A percentile compares a stretch with the other conserved stretches of the same genome.
Evolutionary conservation across 2,113 vertebrate species (phyloP).

Genomic region (Pelecanus crispus): DNA sequence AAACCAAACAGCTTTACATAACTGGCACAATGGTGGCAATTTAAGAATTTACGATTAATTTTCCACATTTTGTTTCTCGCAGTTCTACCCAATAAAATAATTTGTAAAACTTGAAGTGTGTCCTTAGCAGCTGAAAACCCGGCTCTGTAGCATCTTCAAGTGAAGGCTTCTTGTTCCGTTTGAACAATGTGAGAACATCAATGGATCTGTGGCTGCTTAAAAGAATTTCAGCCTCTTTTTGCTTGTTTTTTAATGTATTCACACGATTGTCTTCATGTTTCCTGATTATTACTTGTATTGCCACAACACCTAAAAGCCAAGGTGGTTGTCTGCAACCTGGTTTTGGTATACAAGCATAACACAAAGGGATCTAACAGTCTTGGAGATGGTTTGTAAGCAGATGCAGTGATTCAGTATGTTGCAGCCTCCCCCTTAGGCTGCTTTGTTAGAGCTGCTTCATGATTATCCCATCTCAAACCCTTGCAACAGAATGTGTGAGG

Average conservation of each 20-base stretch:
- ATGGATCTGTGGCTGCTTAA: background rate
- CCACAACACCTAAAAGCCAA: background rate
- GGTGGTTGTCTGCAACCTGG: background rate
- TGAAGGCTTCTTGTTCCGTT: background rate
- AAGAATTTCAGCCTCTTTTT: background rate
- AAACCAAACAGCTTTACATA: background rate
- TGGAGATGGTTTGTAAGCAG: background rate
- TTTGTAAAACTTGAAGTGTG: background rate
- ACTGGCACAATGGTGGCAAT: background rate
- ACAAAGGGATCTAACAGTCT: background rate
- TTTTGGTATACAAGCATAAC: background rate
- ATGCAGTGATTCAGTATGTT: background rate
- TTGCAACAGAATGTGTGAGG: background rate
- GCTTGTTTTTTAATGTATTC: background rate
- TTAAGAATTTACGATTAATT: background rate
- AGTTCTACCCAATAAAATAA: background rate
- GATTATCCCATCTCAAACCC: background rate
- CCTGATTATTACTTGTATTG: background rate
- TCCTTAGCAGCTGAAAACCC: background rate
- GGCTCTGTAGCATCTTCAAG: background rate
- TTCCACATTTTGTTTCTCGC: background rate
- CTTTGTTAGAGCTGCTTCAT: background rate
- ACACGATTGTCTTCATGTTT: background rate
- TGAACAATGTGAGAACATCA: background rate
- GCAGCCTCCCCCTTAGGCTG: background rate